phyloP scores from a whole-genome alignment of 2,888 invertebrate species.

The Diplazon laetatorius region DNA sequence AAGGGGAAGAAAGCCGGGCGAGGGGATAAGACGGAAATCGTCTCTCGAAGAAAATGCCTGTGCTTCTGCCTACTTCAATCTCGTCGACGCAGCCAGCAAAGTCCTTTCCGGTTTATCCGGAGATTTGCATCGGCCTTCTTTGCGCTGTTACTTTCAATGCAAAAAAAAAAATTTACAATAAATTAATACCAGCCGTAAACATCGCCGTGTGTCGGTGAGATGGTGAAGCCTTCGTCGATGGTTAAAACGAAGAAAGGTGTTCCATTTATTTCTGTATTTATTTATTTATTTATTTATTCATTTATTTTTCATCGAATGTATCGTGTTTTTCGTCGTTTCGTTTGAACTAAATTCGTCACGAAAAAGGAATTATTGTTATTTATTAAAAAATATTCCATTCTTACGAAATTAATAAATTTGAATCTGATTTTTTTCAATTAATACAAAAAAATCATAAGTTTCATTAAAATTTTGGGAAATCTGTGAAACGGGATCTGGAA shows the following conservation, averaged over 20 bases:
- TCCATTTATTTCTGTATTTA: neutral
- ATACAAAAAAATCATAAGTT: no score
- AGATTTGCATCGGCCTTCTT: conserved; percentile 22
- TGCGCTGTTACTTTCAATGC: neutral
- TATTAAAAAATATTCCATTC: no score
- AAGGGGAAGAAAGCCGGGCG: neutral
- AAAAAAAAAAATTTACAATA: neutral
- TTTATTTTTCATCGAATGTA: conserved; percentile 34
- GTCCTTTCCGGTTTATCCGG: conserved; percentile 10
- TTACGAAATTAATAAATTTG: no score
- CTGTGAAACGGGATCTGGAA: no score
- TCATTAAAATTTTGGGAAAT: no score
- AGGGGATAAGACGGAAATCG: neutral
- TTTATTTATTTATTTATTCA: neutral
- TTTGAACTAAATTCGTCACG: no score
- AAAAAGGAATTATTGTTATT: no score
- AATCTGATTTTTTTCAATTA: no score
- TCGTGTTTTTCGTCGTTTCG: no score
- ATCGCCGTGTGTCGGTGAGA: neutral
- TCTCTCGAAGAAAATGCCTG: conserved; percentile 33
- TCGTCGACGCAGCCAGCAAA: conserved; percentile 1
- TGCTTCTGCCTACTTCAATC: conserved; percentile 20
- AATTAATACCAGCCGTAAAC: neutral
- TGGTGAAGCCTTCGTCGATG: neutral
- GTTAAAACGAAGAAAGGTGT: neutral